Evolutionary conservation across 2,797 vertebrate genomes (phyloP).

Genomic region (Phyllotis vaccarum): DNA sequence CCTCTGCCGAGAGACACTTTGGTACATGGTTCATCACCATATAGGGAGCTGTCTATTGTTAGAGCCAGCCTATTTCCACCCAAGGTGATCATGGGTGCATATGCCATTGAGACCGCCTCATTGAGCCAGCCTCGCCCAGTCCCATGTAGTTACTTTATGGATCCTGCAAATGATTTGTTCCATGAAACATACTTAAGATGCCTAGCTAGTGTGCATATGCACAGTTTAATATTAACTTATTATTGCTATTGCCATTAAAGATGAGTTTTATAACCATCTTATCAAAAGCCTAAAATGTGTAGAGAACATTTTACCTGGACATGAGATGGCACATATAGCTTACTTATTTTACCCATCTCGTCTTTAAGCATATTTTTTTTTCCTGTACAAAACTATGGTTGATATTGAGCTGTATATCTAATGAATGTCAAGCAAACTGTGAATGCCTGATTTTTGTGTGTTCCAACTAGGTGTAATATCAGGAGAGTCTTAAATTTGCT

Average conservation of each 20-base stretch:
- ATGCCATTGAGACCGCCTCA: neutral
- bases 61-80: neutral
- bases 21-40: neutral
- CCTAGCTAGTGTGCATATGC: slow-evolving; percentile 92
- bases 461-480: neutral
- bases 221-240: slow-evolving; percentile 88
- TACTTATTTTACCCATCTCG: neutral
- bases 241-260: slow-evolving; percentile 88
- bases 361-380: neutral
- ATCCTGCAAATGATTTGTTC: neutral
- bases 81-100: neutral
- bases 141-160: neutral
- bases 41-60: neutral
- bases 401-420: neutral
- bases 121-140: neutral
- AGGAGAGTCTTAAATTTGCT: slow-evolving; percentile 11
- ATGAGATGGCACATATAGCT: neutral
- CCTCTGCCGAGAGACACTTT: neutral
- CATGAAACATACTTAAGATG: slow-evolving; percentile 90
- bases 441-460: slow-evolving; percentile 26
- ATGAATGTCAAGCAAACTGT: slow-evolving; percentile 16
- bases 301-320: neutral
- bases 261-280: slow-evolving; percentile 90
- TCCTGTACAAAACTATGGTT: neutral
- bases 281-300: slow-evolving; percentile 72